A percentile compares a stretch with the other conserved stretches of the same genome.
Conservation (phyloP, 2,113 vertebrate genomes). For the Paedocypris sp. region DNA sequence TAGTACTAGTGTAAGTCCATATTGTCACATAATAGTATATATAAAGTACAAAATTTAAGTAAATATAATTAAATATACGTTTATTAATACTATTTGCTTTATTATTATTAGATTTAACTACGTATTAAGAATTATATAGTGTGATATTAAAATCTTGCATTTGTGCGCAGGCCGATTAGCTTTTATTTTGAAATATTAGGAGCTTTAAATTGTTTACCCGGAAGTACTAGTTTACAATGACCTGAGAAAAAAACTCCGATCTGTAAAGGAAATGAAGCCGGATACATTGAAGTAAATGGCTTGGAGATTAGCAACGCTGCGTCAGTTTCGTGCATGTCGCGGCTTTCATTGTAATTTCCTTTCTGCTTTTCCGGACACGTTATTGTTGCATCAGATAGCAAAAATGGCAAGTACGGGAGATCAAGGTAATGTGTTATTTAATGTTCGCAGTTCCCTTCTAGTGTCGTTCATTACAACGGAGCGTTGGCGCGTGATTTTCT, state of each 20-base stretch:
- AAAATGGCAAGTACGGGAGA: constrained; percentile 53
- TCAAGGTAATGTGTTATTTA: constrained; percentile 42
- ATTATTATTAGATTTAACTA: no score
- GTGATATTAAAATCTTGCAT: not conserved
- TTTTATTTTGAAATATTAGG: constrained; percentile 3
- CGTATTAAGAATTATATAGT: no score
- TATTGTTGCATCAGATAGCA: constrained; percentile 66
- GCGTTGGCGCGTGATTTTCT: not conserved
- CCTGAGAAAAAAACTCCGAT: not conserved
- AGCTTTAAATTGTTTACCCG: not conserved
- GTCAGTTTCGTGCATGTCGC: not conserved
- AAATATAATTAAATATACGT: no score
- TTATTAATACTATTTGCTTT: no score
- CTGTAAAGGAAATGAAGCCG: not conserved
- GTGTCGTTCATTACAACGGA: not conserved
- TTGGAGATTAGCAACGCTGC: not conserved
- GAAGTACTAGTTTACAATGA: not conserved
- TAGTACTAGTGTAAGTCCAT: no score
- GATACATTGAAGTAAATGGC: not conserved
- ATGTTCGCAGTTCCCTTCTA: no score
- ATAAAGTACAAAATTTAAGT: no score
- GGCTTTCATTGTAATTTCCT: constrained; percentile 8
- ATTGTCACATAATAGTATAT: no score
- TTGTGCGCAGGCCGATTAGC: not conserved
- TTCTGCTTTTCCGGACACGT: constrained; percentile 48